Evolutionary conservation across 2,113 vertebrate species (phyloP), one percentile per base, ranked within the genome.

Genomic region (Corynorhinus townsendii): DNA sequence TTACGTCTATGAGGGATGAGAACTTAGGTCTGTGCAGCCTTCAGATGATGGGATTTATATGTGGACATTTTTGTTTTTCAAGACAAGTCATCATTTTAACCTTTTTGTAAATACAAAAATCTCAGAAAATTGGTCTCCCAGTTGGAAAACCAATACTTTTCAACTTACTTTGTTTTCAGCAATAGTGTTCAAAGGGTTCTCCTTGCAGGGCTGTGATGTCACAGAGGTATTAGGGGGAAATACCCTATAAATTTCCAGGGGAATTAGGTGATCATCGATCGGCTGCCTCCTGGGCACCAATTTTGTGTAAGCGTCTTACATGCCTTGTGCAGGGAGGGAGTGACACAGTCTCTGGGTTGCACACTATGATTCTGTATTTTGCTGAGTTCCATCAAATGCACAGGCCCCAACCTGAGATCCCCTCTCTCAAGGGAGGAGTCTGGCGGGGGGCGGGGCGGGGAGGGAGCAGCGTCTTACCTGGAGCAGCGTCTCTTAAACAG

Each of bases 401-500:
- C 59, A 75, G 56, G 5, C 17, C 40, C 49, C 12, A 20, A 3
- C 6, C 33, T 20, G 40, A 54, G 59, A 45, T n/a, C 45, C 1
- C 45, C 26, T 45, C 12, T 73, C 22, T 62, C 30, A 16, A 24
- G 45, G 45, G 56, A 56, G 38, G 4, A 24, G 38, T 14, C 56
- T 26, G 22, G 56, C 24, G 56, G 15, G 28, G 54, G n/a, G 15
- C 40, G 54, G n/a, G 8, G 7, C 38, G 38, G n/a, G n/a, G n/a
- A n/a, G n/a, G n/a, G n/a, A n/a, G n/a, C n/a, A n/a, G 38, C 38
- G 38, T 45, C 30, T 38, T 30, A n/a, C 5, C 47, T 20, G 66
- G 0, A 4, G 35, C 35, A n/a, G 28, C 0, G 0, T 43, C 45
- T 43, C 38, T n/a, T 47, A 26, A 28, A 33, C 64, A 72, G 69